Base-by-base conservation (phyloP, 2,888 invertebrate species). In the Microchrysa polita region DNA sequence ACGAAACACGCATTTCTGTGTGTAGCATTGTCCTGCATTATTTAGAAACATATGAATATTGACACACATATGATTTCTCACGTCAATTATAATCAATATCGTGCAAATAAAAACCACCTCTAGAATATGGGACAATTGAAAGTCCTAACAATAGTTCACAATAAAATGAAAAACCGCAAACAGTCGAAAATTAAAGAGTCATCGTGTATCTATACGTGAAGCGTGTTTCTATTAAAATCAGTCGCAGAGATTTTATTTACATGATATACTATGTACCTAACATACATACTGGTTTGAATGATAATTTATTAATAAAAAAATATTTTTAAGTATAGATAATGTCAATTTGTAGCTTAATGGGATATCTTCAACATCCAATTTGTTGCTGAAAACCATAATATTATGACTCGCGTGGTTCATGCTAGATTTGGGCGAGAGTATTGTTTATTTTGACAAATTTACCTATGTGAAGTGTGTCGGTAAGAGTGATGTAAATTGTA, bases 311-410 rank as follows among this genome's bases (percentile, higher is more conserved):
- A 67, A 20, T 55, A 67, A 67, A 67, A 53, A 67, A 53, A 44
- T 22, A 22, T 53, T 67, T 67, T 67, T 67, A 67, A 67, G 55
- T 67, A 67, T 20, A 67, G 34, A 67, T 48, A 10, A n/a, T 22
- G 67, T 52, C 67, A 67, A 67, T 67, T 67, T 52, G 53, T 20
- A 44, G 27, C 60, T 72, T 72, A 72, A 72, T 72, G 44, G 72
- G 61, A 48, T 61, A 72, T 53, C 60, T 27, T 18, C 14, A 74
- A 52, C 74, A 4, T 74, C 71, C 72, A 74, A 74, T 74, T 74
- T 67, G 5, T 40, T 61, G 74, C n/a, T 71, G 74, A 74, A 72
- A 65, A 74, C 74, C 40, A 69, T 71, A 55, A 71, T 74, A 53
- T 53, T n/a, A n/a, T n/a, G n/a, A n/a, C n/a, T n/a, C n/a, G n/a